Evolutionary conservation across 2,113 vertebrate species (phyloP).

Genomic region (Castor canadensis): DNA sequence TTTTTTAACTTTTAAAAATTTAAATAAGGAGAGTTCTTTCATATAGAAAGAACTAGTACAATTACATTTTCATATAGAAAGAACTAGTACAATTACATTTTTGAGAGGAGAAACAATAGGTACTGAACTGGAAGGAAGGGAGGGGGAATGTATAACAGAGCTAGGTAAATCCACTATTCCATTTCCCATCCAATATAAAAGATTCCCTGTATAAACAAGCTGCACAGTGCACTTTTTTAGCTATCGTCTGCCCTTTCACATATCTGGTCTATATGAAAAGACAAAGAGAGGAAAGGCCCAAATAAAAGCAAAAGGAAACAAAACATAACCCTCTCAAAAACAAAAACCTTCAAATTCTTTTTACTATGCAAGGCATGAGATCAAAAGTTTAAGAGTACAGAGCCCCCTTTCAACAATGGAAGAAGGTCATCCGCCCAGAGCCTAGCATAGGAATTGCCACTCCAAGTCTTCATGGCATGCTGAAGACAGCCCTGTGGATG

Average conservation of each 20-base stretch:
- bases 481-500: conserved; percentile 40
- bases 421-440: conserved; percentile 68
- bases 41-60: conserved; percentile 95
- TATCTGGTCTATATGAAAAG: conserved; percentile 87
- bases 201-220: conserved; percentile 81
- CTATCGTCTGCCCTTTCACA: conserved; percentile 89
- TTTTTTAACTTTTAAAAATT: conserved; percentile 86
- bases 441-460: conserved; percentile 55
- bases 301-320: conserved; percentile 69
- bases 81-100: too few relatives aligned
- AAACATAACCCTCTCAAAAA: conserved; percentile 16
- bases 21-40: conserved; percentile 96
- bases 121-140: conserved; percentile 85
- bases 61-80: too few relatives aligned
- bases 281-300: conserved; percentile 87
- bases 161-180: conserved; percentile 77
- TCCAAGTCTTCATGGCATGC: neutral
- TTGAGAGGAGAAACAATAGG: conserved; percentile 95
- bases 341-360: conserved; percentile 45
- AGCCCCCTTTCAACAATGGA: conserved; percentile 74
- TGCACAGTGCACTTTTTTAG: conserved; percentile 85
- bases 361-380: conserved; percentile 82
- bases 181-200: conserved; percentile 77
- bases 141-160: conserved; percentile 84
- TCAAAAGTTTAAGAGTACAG: conserved; percentile 76